phyloP scores from a whole-genome alignment of 2,888 invertebrate genomes.

The Acanthosepion lycidas region DNA sequence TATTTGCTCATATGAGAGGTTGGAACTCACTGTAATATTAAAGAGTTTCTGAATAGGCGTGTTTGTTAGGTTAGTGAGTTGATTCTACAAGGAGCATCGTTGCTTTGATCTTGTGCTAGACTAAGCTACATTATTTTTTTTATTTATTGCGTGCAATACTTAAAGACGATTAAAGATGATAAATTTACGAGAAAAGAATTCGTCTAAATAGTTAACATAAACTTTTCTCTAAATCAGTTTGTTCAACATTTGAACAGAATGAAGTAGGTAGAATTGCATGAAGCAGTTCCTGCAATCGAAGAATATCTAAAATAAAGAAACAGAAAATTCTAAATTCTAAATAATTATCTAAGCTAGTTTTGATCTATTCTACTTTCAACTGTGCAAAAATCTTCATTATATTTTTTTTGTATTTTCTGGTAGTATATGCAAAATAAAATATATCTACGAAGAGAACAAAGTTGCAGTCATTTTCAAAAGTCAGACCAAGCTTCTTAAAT shows the following conservation, averaged over 20 bases:
- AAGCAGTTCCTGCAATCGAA: not conserved
- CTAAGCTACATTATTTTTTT: not conserved
- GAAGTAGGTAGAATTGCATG: not conserved
- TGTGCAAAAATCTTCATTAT: not conserved
- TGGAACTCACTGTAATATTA: not conserved
- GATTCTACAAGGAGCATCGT: not conserved
- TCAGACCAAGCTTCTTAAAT: too few species aligned
- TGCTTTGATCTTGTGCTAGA: not conserved
- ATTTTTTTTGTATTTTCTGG: not conserved
- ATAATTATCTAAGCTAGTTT: not conserved
- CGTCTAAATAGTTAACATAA: not conserved
- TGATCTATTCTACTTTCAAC: not conserved
- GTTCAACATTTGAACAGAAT: not conserved
- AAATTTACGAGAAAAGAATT: not conserved
- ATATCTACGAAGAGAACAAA: too few species aligned
- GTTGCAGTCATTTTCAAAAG: too few species aligned
- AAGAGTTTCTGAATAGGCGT: not conserved
- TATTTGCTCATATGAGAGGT: not conserved
- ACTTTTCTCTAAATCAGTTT: not conserved
- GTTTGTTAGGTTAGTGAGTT: not conserved
- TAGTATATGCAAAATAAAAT: not conserved
- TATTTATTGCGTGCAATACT: not conserved
- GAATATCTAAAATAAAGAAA: not conserved
- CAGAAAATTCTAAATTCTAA: not conserved
- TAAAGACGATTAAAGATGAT: not conserved